These are phyloP conservation scores for Pedicia rivosa DNA, from an alignment of 2,888 invertebrate species.

Conservation along the genomic window DNA sequence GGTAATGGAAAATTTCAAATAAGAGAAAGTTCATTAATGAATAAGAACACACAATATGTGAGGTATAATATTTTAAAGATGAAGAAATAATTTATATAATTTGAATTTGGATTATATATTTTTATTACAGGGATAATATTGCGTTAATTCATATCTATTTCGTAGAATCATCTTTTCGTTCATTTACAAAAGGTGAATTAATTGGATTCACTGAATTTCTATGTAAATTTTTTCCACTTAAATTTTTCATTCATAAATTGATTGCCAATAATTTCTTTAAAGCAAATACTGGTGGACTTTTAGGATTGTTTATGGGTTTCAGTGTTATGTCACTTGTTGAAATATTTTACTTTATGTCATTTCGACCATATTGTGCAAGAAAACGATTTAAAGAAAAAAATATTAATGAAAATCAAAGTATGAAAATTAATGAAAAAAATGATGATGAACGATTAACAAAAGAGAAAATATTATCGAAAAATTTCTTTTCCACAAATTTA, in stretches of 20 bases:
- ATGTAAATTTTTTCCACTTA: too few species aligned
- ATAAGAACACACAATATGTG: conserved; percentile 19
- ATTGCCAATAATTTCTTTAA: too few species aligned
- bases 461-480: too few species aligned
- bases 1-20: conserved; percentile 27
- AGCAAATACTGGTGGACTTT: conserved; percentile 70
- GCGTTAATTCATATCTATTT: conserved; percentile 61
- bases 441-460: too few species aligned
- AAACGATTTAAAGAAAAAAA: too few species aligned
- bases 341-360: conserved; percentile 51
- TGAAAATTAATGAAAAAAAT: too few species aligned
- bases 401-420: too few species aligned
- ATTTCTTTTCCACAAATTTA: too few species aligned
- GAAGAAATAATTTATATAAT: too few species aligned
- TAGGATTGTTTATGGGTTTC: conserved; percentile 72
- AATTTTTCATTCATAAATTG: too few species aligned
- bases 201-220: conserved; percentile 67
- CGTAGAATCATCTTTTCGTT: conserved; percentile 49
- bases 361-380: conserved; percentile 41
- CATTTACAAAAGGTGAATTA: conserved; percentile 57
- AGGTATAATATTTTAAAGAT: too few species aligned
- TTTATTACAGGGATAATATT: conserved; percentile 43
- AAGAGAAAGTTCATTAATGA: conserved; percentile 23
- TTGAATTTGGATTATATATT: too few species aligned
- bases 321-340: conserved; percentile 67